These are phyloP conservation scores for Atlantisia rogersi DNA, from an alignment of 2,113 vertebrate genomes.

Conservation along the genomic window DNA sequence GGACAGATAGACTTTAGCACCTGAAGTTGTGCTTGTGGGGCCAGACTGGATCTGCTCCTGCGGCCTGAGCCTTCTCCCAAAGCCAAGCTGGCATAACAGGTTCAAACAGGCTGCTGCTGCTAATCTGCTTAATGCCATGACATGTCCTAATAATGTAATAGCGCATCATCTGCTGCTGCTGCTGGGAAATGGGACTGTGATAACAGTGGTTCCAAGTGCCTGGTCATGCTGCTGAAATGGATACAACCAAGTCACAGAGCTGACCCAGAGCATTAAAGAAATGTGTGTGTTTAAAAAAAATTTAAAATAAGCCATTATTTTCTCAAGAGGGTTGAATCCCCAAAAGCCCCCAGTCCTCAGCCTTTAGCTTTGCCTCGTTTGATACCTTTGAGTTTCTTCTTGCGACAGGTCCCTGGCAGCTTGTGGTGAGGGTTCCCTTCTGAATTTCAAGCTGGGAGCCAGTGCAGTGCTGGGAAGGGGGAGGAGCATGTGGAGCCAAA, in stretches of 20 bases:
- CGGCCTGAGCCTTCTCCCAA: not conserved
- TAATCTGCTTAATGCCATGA: slow-evolving; percentile 30
- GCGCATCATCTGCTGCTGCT: not conserved
- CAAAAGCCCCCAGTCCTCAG: not conserved
- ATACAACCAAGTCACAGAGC: not conserved
- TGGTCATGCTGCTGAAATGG: not conserved
- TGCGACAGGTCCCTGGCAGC: not conserved
- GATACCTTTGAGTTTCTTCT: not conserved
- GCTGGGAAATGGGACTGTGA: not conserved
- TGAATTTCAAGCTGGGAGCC: not conserved
- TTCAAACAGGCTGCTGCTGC: slow-evolving; percentile 39
- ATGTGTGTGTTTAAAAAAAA: rapidly evolving
- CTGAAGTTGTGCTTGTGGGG: not conserved
- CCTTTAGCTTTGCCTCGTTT: not conserved
- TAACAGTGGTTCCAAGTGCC: not conserved
- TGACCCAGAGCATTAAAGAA: not conserved
- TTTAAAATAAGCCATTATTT: not conserved
- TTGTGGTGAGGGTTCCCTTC: not conserved
- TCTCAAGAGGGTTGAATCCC: not conserved
- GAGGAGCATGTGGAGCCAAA: not conserved
- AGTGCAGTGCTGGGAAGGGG: not conserved
- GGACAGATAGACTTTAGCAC: not conserved
- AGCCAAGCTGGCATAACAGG: not conserved
- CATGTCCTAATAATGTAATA: not conserved
- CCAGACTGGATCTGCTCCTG: not conserved